Conservation (phyloP, 2,113 vertebrate species). For the Eolophus roseicapilla region DNA sequence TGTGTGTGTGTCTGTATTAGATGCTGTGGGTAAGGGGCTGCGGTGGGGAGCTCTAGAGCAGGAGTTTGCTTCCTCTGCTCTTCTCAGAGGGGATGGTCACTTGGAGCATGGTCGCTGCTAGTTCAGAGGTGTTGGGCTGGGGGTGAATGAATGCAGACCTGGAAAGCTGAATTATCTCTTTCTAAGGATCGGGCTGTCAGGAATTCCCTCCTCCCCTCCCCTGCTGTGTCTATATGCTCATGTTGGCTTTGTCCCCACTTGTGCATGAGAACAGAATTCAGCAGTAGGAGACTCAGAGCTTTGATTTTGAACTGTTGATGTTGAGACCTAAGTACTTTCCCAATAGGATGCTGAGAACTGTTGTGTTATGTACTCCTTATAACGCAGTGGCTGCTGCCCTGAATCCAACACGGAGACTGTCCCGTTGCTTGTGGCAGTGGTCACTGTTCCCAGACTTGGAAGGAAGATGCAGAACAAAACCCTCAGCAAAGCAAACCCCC, state of each 20-base stretch:
- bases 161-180: background rate
- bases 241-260: background rate
- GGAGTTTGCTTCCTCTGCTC: background rate
- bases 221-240: background rate
- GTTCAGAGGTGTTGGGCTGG: background rate
- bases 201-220: background rate
- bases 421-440: background rate
- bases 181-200: background rate
- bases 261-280: background rate
- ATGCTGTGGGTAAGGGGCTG: background rate
- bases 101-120: background rate
- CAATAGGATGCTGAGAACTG: background rate
- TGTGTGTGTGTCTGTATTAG: background rate
- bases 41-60: background rate
- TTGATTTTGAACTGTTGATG: background rate
- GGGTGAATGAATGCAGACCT: background rate
- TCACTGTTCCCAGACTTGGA: background rate
- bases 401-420: background rate
- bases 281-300: background rate
- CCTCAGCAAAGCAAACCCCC: background rate
- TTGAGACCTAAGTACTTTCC: background rate
- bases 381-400: background rate
- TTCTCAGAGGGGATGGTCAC: background rate
- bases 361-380: background rate
- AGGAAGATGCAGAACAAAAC: background rate